phyloP scores from a whole-genome alignment of 2,113 vertebrate species.

The Chamaea fasciata region DNA sequence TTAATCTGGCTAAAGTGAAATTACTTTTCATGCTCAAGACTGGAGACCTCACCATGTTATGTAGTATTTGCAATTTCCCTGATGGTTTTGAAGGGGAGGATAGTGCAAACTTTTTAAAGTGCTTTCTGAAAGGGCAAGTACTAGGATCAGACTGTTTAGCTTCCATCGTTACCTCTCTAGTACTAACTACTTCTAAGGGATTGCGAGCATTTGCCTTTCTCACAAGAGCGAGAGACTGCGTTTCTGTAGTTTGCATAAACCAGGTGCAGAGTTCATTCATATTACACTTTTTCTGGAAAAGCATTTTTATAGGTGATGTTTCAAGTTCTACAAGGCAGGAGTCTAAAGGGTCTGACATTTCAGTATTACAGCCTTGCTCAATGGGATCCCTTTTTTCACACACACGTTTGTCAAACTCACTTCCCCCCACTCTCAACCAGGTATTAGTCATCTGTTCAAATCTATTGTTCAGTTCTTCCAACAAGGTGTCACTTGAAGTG shows the following conservation, averaged over 20 bases:
- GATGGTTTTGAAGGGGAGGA: constrained; percentile 86
- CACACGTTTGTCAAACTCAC: constrained; percentile 61
- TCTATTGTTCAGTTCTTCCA: constrained; percentile 84
- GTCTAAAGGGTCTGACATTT: constrained; percentile 67
- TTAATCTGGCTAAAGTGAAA: constrained; percentile 72
- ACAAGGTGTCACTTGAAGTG: constrained; percentile 78
- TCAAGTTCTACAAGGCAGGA: constrained; percentile 73
- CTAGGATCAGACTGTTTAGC: constrained; percentile 74
- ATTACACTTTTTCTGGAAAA: constrained; percentile 89
- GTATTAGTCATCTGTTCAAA: constrained; percentile 87
- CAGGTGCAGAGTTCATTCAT: constrained; percentile 88
- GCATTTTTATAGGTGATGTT: constrained; percentile 84
- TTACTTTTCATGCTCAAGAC: constrained; percentile 71
- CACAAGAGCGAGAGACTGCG: constrained; percentile 88
- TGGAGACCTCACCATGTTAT: constrained; percentile 70
- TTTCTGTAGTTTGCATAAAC: constrained; percentile 99
- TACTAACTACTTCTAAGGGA: constrained; percentile 84
- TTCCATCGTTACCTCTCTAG: constrained; percentile 74
- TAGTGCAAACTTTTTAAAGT: constrained; percentile 94
- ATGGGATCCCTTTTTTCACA: constrained; percentile 53
- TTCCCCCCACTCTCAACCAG: constrained; percentile 82
- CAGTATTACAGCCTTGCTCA: constrained; percentile 56
- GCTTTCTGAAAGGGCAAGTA: constrained; percentile 86
- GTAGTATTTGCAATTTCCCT: constrained; percentile 77
- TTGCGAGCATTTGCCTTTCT: constrained; percentile 89